These are phyloP conservation scores for Coilia nasus DNA, from an alignment of 2,797 vertebrate genomes.

Conservation along the genomic window DNA sequence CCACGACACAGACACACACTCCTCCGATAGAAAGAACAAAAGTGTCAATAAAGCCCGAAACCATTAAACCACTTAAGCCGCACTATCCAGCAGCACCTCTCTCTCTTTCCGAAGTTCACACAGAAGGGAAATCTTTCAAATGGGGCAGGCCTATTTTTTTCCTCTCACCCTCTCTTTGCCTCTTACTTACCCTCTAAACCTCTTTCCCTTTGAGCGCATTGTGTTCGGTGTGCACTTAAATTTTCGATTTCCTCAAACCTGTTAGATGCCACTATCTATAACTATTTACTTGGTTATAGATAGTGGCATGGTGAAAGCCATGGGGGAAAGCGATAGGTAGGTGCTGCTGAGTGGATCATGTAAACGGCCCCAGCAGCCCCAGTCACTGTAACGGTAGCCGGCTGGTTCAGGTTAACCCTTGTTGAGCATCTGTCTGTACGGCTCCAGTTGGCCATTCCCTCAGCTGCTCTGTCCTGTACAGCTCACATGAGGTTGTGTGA, in stretches of 20 bases:
- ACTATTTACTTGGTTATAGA: too few species aligned
- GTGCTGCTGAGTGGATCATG: too few species aligned
- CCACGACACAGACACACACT: not conserved
- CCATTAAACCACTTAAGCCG: not conserved
- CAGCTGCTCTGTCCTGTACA: too few species aligned
- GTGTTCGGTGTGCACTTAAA: not conserved
- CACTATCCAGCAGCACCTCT: not conserved
- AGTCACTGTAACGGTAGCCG: too few species aligned
- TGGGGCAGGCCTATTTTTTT: not conserved
- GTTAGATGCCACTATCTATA: too few species aligned
- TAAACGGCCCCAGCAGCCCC: too few species aligned
- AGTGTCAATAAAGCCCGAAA: constrained; percentile 2
- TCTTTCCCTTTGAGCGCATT: not conserved
- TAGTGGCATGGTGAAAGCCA: too few species aligned
- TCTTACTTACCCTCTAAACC: not conserved
- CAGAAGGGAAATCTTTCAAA: not conserved
- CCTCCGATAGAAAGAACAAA: not conserved
- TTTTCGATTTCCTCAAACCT: not conserved
- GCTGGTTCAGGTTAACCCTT: too few species aligned
- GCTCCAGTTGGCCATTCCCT: too few species aligned
- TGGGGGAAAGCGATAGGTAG: too few species aligned
- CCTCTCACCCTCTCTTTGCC: not conserved
- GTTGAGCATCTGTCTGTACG: too few species aligned
- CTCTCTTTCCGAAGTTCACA: not conserved
- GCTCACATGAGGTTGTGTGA: too few species aligned